Evolutionary conservation across 2,888 invertebrate species (phyloP).

Genomic region (Apoderus coryli): DNA sequence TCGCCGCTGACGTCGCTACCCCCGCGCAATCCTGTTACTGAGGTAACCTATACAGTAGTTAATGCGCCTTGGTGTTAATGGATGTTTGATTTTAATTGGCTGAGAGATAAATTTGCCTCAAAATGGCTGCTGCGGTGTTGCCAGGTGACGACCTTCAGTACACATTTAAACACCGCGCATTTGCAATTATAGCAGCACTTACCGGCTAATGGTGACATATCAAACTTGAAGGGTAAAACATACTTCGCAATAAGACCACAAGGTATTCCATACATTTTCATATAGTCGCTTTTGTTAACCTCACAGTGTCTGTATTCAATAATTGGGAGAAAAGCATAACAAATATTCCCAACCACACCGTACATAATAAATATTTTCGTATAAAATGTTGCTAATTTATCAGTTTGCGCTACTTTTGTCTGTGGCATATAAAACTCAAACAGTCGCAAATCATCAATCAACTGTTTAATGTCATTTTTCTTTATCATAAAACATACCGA

Average conservation of each 20-base stretch:
- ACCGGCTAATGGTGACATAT: conserved; percentile 17
- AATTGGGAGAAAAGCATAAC: conserved; percentile 18
- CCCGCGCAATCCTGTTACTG: too few species aligned
- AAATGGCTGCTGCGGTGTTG: too few species aligned
- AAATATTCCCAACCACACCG: conserved; percentile 18
- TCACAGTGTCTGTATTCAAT: conserved; percentile 17
- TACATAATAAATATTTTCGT: conserved; percentile 17
- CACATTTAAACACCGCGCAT: too few species aligned
- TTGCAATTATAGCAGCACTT: too few species aligned
- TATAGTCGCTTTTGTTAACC: conserved; percentile 14
- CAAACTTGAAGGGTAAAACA: conserved; percentile 18
- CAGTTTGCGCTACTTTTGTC: conserved; percentile 13
- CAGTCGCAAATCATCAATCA: conserved; percentile 12
- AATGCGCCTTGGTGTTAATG: too few species aligned
- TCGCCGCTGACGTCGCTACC: too few species aligned
- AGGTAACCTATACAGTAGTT: too few species aligned
- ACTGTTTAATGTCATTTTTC: conserved; percentile 13
- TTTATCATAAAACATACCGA: conserved; percentile 15
- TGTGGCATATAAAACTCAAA: conserved; percentile 15
- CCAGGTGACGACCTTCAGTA: too few species aligned
- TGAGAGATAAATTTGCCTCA: too few species aligned
- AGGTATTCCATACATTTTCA: conserved; percentile 19
- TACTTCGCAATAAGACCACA: conserved; percentile 17
- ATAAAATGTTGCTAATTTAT: conserved; percentile 14
- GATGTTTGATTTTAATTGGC: too few species aligned